phyloP scores from a whole-genome alignment of 2,888 invertebrate genomes.

The Ecliptopera silaceata region DNA sequence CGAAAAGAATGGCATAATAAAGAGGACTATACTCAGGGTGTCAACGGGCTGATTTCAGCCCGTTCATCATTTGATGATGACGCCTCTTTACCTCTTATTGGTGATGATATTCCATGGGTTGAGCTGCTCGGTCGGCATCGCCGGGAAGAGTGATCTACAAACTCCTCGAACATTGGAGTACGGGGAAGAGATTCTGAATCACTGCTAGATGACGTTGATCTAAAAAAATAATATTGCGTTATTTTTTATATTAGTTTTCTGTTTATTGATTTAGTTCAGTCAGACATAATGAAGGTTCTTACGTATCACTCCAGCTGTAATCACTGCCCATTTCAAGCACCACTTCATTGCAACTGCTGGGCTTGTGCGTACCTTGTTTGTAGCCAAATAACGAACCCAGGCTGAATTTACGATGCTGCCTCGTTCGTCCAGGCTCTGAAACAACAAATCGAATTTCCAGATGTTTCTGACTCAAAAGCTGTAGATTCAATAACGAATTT shows the following conservation, averaged over 20 bases:
- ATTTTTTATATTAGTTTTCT: not conserved
- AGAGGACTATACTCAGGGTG: too few relatives aligned
- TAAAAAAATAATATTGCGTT: conserved; percentile 33
- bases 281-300: conserved; percentile 34
- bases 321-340: conserved; percentile 77
- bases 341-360: conserved; percentile 65
- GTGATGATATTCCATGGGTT: conserved; percentile 60
- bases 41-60: too few relatives aligned
- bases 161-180: conserved; percentile 78
- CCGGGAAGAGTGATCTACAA: conserved; percentile 58
- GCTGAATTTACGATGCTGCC: conserved; percentile 76
- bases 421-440: conserved; percentile 45
- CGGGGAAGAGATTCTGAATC: conserved; percentile 75
- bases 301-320: conserved; percentile 77
- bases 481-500: too few relatives aligned
- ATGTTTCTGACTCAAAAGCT: not conserved
- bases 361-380: conserved; percentile 54
- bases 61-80: too few relatives aligned
- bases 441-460: not conserved
- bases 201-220: conserved; percentile 75
- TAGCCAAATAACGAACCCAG: conserved; percentile 76
- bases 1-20: too few relatives aligned
- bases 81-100: conserved; percentile 64
- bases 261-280: not conserved
- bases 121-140: conserved; percentile 56